Evolutionary conservation across 1,140 invertebrate species (phyloP), one percentile per base, ranked within the genome.

Genomic region (Cotesia vestalis): DNA sequence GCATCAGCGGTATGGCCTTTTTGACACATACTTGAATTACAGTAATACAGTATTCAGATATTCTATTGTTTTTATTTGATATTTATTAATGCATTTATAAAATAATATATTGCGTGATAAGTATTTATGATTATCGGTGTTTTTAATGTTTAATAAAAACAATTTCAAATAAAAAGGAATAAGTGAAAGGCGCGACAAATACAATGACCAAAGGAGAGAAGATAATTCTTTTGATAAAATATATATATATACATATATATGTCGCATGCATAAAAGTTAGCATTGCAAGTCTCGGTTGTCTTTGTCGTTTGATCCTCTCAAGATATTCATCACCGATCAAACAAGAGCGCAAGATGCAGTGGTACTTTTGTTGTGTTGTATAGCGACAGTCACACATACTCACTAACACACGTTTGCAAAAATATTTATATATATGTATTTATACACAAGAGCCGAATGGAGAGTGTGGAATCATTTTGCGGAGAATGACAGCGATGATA

Each of bases 321-420:
- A 46, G 40, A 66, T 66, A 66, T 66, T 66, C 64, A 66, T 66
- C 64, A 66, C 64, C 64, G 40, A 66, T 66, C 40, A 66, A 66
- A 66, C 46, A 66, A 53, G 62, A 64, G 62, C 62, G 60, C n/a
- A 27, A 34, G 38, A 40, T 40, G 38, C 38, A 9, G 38, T 40
- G 38, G 5, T 40, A 40, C 38, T 40, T 40, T 9, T 40, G 40
- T 5, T 46, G 40, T 46, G 5, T 11, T 46, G 40, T 46, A 8
- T 46, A 46, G 40, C 3, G 40, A 46, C 40, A 46, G 5, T 11
- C 20, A 34, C 20, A 61, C 11, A 46, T 46, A 27, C 27, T 27
- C 27, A 27, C 27, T 3, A 27, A 27, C 27, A 27, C 1, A 27
- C 27, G 27, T 27, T 27, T 27, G 27, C 3, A 11, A 46, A 46